Evolutionary conservation across 64 coral and sea anemone genomes (phyloP).

Genomic region (Dendrophyllia cribrosa): DNA sequence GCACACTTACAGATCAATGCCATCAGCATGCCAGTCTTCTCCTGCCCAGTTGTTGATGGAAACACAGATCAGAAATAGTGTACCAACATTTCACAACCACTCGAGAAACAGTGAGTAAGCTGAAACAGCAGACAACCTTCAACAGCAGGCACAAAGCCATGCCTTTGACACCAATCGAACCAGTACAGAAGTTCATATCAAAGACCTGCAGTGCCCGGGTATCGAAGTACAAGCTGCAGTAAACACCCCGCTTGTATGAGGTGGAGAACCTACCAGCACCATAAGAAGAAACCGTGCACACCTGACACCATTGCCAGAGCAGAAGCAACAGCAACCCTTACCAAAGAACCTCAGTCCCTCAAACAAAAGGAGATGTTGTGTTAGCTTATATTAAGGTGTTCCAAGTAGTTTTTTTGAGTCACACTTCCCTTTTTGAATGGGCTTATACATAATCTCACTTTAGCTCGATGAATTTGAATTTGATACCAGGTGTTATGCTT

Average conservation of each 20-base stretch:
- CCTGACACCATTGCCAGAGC: no score
- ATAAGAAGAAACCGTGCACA: neutral
- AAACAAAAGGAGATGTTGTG: no score
- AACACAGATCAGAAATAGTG: constrained; percentile 19
- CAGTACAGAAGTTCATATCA: constrained; percentile 38
- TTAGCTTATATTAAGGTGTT: no score
- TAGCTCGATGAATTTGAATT: no score
- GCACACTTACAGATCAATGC: constrained; percentile 54
- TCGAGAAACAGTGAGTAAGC: constrained; percentile 1
- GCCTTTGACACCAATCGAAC: constrained; percentile 24
- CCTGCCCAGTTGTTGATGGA: constrained; percentile 53
- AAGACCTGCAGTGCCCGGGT: constrained; percentile 30
- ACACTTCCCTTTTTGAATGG: no score
- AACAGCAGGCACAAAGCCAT: constrained; percentile 18
- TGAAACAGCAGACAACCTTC: constrained; percentile 23
- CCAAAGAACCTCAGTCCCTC: no score
- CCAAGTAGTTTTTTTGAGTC: no score
- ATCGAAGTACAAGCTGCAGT: constrained; percentile 10
- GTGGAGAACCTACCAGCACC: constrained; percentile 35
- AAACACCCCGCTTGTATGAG: constrained; percentile 45
- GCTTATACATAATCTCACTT: no score
- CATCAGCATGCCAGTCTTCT: constrained; percentile 31
- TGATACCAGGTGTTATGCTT: no score
- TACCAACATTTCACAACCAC: constrained; percentile 17
- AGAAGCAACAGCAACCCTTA: no score